These are phyloP conservation scores for Chionodraco myersi DNA, from an alignment of 2,113 vertebrate species.

Conservation along the genomic window DNA sequence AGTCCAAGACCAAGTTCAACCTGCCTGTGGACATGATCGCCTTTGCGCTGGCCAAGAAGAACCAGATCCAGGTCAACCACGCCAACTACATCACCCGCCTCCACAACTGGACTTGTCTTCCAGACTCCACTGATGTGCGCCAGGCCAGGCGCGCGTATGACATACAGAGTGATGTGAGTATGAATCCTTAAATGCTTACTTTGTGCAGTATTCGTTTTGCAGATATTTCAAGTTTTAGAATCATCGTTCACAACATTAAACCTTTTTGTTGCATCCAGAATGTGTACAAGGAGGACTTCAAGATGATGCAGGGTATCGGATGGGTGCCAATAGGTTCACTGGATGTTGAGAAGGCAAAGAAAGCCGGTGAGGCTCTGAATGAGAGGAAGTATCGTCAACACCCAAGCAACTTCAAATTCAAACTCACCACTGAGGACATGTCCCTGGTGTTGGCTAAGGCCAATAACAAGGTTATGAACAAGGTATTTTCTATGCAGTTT, in stretches of 20 bases:
- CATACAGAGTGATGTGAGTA: constrained; percentile 88
- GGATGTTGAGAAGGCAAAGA: constrained; percentile 87
- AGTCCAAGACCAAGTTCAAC: constrained; percentile 88
- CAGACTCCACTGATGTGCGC: constrained; percentile 88
- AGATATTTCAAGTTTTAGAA: not conserved
- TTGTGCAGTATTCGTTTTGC: not conserved
- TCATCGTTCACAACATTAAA: not conserved
- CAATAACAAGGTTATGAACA: constrained; percentile 85
- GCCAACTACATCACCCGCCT: constrained; percentile 85
- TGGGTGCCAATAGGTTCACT: constrained; percentile 89
- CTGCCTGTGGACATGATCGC: constrained; percentile 91
- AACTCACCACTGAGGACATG: constrained; percentile 83
- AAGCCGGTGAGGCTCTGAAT: constrained; percentile 82
- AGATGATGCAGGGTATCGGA: constrained; percentile 82
- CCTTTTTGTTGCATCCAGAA: constrained; percentile 70
- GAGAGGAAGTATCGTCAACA: constrained; percentile 86
- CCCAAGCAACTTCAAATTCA: constrained; percentile 85
- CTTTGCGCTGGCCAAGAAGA: constrained; percentile 90
- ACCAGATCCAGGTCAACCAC: constrained; percentile 89
- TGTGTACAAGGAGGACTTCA: constrained; percentile 86
- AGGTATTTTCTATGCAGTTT: constrained; percentile 75
- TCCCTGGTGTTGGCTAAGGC: constrained; percentile 85
- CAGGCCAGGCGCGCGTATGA: constrained; percentile 87
- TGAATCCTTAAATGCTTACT: not conserved
- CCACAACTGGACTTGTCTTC: constrained; percentile 91